Evolutionary conservation across 2,113 vertebrate genomes (phyloP).

Genomic region (Oreochromis tanganicae): DNA sequence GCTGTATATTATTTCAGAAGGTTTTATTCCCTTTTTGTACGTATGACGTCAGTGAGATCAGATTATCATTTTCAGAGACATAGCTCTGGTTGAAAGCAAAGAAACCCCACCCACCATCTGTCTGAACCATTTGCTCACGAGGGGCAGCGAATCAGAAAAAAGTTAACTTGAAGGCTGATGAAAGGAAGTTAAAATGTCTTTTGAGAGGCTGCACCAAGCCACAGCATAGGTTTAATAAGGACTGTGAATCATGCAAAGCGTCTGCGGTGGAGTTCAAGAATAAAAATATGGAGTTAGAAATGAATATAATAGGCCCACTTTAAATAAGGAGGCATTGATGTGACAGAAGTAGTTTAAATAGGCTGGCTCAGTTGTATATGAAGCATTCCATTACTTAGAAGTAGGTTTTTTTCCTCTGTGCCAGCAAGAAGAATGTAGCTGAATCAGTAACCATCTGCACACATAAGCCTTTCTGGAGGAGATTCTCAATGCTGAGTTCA

Average conservation of each 20-base stretch:
- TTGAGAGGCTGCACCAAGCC: not conserved
- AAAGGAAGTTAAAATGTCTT: not conserved
- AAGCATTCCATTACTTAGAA: not conserved
- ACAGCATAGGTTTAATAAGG: not conserved
- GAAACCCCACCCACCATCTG: not conserved
- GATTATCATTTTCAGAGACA: not conserved
- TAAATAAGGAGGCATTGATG: not conserved
- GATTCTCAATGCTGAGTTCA: not conserved
- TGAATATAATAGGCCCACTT: not conserved
- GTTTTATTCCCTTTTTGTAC: not conserved
- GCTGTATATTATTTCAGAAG: not conserved
- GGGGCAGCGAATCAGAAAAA: not conserved
- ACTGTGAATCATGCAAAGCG: not conserved
- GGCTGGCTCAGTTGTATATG: not conserved
- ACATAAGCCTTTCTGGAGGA: not conserved
- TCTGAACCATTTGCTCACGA: not conserved
- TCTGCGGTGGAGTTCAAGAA: not conserved
- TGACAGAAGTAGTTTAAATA: not conserved
- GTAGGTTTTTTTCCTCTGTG: not conserved
- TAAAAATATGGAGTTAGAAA: not conserved
- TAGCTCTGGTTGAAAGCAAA: not conserved
- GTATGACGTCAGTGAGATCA: not conserved
- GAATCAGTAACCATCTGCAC: not conserved
- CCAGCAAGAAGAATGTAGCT: not conserved
- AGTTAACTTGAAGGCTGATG: not conserved